Conservation (phyloP, 2,888 invertebrate species). For the Mythimna impura region DNA sequence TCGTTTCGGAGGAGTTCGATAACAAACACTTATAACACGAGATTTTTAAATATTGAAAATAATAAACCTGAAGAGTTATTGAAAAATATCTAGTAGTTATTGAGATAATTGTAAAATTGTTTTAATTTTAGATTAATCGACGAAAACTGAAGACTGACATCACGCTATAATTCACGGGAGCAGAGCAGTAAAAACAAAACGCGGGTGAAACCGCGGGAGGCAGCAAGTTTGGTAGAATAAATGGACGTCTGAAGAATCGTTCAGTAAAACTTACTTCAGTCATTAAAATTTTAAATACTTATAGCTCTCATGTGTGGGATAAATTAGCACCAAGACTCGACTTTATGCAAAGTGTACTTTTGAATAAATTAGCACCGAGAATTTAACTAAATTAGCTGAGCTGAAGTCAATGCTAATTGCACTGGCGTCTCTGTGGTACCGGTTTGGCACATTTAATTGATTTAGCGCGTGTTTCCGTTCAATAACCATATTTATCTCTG, state of each 20-base stretch:
- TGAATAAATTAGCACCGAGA: conserved; percentile 23
- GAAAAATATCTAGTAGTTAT: too few species aligned
- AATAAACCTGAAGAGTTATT: too few species aligned
- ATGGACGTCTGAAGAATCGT: not conserved
- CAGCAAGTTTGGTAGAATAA: not conserved
- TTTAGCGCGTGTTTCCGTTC: conserved; percentile 2
- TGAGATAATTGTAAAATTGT: too few species aligned
- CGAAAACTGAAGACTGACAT: too few species aligned
- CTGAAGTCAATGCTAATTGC: conserved; percentile 4
- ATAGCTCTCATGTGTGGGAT: not conserved
- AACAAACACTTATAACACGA: too few species aligned
- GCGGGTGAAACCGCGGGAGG: too few species aligned
- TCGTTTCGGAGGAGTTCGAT: too few species aligned
- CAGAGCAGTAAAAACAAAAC: too few species aligned
- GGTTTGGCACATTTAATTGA: conserved; percentile 6
- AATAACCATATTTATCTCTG: not conserved
- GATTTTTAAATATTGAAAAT: too few species aligned
- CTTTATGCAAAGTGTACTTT: not conserved
- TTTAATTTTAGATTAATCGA: too few species aligned
- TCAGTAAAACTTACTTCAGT: not conserved
- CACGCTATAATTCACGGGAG: too few species aligned
- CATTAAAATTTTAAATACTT: not conserved
- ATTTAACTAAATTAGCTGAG: conserved; percentile 9
- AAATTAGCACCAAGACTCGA: not conserved
- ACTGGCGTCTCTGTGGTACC: not conserved